Percentiles rank a stretch among this genome's conserved stretches.
Conservation (phyloP, 2,113 vertebrate species). For the Corythaeola cristata region DNA sequence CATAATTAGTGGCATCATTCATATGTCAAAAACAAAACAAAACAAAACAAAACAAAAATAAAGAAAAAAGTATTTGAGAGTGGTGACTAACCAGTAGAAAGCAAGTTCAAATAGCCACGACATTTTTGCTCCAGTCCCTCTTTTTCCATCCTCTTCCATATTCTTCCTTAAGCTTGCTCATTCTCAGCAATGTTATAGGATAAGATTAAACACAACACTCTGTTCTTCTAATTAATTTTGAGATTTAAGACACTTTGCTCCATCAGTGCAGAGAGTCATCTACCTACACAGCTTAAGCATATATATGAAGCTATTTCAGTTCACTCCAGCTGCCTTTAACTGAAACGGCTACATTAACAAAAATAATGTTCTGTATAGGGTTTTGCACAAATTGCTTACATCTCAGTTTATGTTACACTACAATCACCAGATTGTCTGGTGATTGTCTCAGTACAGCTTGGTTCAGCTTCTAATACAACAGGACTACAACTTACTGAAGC, state of each 20-base stretch:
- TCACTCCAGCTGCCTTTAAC: neutral
- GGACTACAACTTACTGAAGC: neutral
- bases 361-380: neutral
- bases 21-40: neutral
- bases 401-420: neutral
- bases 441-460: neutral
- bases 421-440: neutral
- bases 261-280: neutral
- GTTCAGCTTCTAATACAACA: neutral
- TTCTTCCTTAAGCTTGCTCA: neutral
- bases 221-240: conserved; percentile 16
- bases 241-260: conserved; percentile 5
- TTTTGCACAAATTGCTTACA: neutral
- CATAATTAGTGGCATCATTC: neutral
- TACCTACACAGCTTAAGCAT: neutral
- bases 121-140: neutral
- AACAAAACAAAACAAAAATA: no score
- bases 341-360: neutral
- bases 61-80: neutral
- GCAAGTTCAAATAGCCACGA: neutral
- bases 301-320: neutral
- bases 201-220: neutral
- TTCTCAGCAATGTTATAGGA: neutral
- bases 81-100: neutral
- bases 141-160: neutral